These are phyloP conservation scores for Platanista minor DNA, from an alignment of 2,113 vertebrate genomes.

Conservation along the genomic window DNA sequence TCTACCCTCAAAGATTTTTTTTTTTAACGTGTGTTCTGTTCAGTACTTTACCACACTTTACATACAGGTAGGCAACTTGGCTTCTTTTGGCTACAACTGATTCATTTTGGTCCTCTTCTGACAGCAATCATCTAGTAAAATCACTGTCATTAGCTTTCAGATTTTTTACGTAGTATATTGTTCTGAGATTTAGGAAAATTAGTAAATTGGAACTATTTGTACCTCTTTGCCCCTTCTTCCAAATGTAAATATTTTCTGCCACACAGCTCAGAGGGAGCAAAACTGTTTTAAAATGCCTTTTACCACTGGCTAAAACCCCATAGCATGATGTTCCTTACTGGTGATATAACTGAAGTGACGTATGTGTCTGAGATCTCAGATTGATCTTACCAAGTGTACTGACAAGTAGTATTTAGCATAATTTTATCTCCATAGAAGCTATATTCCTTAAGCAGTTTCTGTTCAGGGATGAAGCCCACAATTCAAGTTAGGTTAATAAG, in stretches of 20 bases:
- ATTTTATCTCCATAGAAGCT: slow-evolving; percentile 1
- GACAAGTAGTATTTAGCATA: slow-evolving; percentile 5
- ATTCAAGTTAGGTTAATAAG: not conserved
- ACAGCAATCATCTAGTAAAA: not conserved
- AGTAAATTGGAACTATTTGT: not conserved
- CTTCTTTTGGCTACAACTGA: not conserved
- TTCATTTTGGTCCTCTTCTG: not conserved
- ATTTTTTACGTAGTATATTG: not conserved
- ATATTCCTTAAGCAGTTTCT: not conserved
- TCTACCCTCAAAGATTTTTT: not conserved
- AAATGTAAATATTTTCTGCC: not conserved
- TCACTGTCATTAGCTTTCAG: not conserved
- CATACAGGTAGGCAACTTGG: not conserved
- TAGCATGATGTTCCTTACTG: not conserved
- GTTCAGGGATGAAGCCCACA: not conserved
- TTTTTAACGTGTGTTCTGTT: not conserved
- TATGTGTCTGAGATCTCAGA: slow-evolving; percentile 10
- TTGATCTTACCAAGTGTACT: not conserved
- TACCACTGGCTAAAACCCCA: not conserved
- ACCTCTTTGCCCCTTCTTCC: not conserved
- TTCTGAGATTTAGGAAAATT: not conserved
- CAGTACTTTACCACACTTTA: not conserved
- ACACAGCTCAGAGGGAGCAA: not conserved
- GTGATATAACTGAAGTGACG: not conserved
- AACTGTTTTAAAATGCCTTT: not conserved